A percentile compares a stretch with the other conserved stretches of the same genome.
phyloP scores from a whole-genome alignment of 2,888 invertebrate genomes.

The Sussaba pulchella region DNA sequence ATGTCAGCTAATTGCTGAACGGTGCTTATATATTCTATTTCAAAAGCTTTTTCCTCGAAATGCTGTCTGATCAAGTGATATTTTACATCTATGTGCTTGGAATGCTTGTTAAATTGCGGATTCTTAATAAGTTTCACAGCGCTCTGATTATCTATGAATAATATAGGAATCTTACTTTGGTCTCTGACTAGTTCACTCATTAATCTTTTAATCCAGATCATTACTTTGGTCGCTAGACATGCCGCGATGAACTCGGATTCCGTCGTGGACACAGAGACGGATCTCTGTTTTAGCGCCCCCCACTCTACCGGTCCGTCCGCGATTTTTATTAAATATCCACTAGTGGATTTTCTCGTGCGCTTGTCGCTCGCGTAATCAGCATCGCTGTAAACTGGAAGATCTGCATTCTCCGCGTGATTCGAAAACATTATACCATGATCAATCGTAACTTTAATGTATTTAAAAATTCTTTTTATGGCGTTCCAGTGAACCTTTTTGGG shows the following conservation, averaged over 20 bases:
- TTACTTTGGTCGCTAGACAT: slow-evolving; percentile 44
- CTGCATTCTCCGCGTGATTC: neutral
- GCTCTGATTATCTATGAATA: slow-evolving; percentile 62
- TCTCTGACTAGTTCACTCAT: slow-evolving; percentile 31
- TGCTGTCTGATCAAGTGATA: slow-evolving; percentile 36
- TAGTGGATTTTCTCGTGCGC: slow-evolving; percentile 64
- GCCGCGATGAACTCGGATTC: slow-evolving; percentile 64
- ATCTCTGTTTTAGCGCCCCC: slow-evolving; percentile 61
- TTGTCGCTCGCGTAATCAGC: slow-evolving; percentile 65
- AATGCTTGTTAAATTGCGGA: slow-evolving; percentile 39
- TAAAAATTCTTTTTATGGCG: slow-evolving; percentile 33
- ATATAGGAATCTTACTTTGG: neutral
- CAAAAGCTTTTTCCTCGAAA: slow-evolving; percentile 42
- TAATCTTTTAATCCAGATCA: slow-evolving; percentile 57
- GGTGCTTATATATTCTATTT: slow-evolving; percentile 36
- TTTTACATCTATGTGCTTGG: slow-evolving; percentile 62
- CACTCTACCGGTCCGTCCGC: slow-evolving; percentile 58
- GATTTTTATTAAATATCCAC: slow-evolving; percentile 57
- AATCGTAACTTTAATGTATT: slow-evolving; percentile 62
- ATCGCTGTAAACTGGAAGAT: slow-evolving; percentile 51
- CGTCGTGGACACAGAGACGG: slow-evolving; percentile 63
- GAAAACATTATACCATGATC: slow-evolving; percentile 49
- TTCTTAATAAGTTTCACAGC: slow-evolving; percentile 57
- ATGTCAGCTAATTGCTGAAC: slow-evolving; percentile 45
- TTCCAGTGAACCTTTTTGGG: too few species aligned